A percentile compares a stretch with the other conserved stretches of the same genome.
phyloP scores from a whole-genome alignment of 2,888 invertebrate species.

The Dynastes maya region DNA sequence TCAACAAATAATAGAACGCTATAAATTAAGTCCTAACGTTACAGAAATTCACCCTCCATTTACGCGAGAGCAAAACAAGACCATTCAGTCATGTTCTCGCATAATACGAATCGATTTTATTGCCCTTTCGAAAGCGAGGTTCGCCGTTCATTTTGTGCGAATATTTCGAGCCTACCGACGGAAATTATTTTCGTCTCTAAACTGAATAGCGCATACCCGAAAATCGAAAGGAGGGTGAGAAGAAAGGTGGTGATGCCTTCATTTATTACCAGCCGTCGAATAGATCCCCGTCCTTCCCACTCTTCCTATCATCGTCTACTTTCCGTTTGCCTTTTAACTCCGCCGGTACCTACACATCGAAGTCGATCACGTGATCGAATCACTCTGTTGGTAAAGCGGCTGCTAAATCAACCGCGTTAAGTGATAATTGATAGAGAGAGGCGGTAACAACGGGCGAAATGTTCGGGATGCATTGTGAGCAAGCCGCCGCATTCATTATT shows the following conservation, averaged over 20 bases:
- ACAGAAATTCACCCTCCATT: conserved; percentile 20
- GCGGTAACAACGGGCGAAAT: neutral
- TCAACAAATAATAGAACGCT: neutral
- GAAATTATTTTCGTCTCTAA: conserved; percentile 22
- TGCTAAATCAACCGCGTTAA: conserved; percentile 11
- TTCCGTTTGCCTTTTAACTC: neutral
- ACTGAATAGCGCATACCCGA: neutral
- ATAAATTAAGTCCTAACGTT: conserved; percentile 24
- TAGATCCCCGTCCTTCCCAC: neutral
- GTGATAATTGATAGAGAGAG: conserved; percentile 30
- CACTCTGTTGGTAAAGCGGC: neutral
- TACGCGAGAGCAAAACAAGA: conserved; percentile 16
- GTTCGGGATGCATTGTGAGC: neutral
- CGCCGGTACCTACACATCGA: neutral
- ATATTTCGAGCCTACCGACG: conserved; percentile 20
- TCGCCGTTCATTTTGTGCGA: conserved; percentile 21
- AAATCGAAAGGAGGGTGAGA: neutral
- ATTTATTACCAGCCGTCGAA: conserved; percentile 23
- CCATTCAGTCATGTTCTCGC: conserved; percentile 24
- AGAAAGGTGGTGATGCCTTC: neutral
- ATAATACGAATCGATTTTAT: conserved; percentile 29
- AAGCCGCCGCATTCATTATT: conserved; percentile 4
- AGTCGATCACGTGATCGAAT: neutral
- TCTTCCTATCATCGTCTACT: neutral
- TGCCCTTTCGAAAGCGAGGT: conserved; percentile 1